These are phyloP conservation scores for Drosophila sproati DNA, from an alignment of 1,140 invertebrate species.

Conservation along the genomic window DNA sequence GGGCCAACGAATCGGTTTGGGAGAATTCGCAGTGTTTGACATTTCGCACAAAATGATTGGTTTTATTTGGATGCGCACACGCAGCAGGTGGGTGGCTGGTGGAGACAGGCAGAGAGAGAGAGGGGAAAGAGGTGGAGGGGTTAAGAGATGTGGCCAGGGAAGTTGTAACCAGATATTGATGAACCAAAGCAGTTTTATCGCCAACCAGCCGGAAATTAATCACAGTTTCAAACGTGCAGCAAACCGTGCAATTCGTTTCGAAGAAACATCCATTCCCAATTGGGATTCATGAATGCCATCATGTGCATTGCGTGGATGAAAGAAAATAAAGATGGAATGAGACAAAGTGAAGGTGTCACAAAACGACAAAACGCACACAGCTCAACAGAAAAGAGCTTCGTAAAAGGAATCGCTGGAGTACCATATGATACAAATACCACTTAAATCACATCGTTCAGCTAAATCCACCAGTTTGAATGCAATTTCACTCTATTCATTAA, in stretches of 20 bases:
- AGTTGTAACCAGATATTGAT: conserved; percentile 63
- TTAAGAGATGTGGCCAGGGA: conserved; percentile 3
- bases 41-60: conserved; percentile 58
- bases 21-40: conserved; percentile 47
- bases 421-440: conserved; percentile 3
- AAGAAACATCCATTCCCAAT: conserved; percentile 14
- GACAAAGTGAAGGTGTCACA: background rate
- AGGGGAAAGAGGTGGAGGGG: background rate
- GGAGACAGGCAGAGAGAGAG: too few relatives aligned
- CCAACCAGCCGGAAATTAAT: conserved; percentile 62
- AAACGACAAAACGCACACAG: background rate
- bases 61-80: conserved; percentile 56
- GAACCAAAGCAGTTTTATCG: conserved; percentile 63
- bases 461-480: background rate
- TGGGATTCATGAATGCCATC: conserved; percentile 3
- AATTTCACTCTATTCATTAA: background rate
- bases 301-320: background rate
- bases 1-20: conserved; percentile 19
- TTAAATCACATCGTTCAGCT: background rate
- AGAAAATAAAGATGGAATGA: background rate
- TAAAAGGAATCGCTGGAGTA: background rate
- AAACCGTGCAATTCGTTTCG: conserved; percentile 42
- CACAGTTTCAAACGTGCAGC: conserved; percentile 52
- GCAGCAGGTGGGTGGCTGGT: conserved; percentile 15
- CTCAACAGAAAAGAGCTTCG: conserved; percentile 9